phyloP scores from a whole-genome alignment of 2,888 invertebrate species.

The Orthosia incerta region DNA sequence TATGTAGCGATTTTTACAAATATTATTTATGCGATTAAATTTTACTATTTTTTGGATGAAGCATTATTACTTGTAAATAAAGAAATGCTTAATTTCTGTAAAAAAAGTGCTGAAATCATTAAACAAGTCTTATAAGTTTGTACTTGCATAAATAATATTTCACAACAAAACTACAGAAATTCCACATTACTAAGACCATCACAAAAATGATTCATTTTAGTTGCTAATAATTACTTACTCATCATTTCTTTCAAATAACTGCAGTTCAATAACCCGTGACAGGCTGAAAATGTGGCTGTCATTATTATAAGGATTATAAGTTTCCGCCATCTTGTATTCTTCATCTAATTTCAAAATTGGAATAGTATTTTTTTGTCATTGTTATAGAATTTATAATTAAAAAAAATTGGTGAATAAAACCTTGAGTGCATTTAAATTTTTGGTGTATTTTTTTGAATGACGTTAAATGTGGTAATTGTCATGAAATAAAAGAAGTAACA shows the following conservation, averaged over 20 bases:
- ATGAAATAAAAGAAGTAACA: conserved; percentile 2
- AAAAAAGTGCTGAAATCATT: background rate
- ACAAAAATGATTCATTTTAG: conserved; percentile 60
- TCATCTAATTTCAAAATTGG: conserved; percentile 10
- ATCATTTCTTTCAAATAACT: conserved; percentile 62
- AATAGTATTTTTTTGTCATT: background rate
- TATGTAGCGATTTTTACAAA: background rate
- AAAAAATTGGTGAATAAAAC: background rate
- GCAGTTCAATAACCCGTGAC: conserved; percentile 57
- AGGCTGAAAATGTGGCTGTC: conserved; percentile 45
- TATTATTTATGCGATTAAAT: background rate
- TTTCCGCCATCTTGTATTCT: conserved; percentile 55
- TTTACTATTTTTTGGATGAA: background rate
- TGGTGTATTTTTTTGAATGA: background rate
- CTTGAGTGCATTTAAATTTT: background rate
- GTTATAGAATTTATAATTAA: background rate
- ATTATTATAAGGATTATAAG: conserved; percentile 20
- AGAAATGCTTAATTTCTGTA: background rate
- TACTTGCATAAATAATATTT: conserved; percentile 11
- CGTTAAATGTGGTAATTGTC: background rate
- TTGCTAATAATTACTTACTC: conserved; percentile 62
- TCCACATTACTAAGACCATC: conserved; percentile 30
- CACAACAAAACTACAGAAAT: conserved; percentile 33
- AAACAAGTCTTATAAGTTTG: background rate
- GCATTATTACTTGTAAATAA: background rate